These are phyloP conservation scores for Falco novaeseelandiae DNA, from an alignment of 2,797 vertebrate species.

Conservation along the genomic window DNA sequence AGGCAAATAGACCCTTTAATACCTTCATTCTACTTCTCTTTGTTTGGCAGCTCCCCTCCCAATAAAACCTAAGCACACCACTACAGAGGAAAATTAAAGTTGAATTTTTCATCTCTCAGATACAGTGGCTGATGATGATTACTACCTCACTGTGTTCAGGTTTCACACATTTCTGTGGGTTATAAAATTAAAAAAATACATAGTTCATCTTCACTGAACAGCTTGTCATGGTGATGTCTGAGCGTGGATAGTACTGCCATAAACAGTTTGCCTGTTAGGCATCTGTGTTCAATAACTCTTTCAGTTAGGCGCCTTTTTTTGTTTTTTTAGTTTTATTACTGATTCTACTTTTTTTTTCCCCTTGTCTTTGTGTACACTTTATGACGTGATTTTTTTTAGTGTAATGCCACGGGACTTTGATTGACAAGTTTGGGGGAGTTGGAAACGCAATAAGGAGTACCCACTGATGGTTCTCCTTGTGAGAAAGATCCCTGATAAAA, in stretches of 20 bases:
- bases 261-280: background rate
- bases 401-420: background rate
- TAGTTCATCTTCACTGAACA: background rate
- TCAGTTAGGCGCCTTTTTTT: background rate
- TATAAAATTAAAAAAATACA: slow-evolving; percentile 3
- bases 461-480: background rate
- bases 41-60: slow-evolving; percentile 31
- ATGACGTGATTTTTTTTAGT: background rate
- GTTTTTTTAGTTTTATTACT: background rate
- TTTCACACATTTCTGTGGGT: slow-evolving; percentile 41
- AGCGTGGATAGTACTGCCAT: background rate
- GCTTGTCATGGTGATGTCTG: background rate
- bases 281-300: background rate
- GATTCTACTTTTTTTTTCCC: background rate
- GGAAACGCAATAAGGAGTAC: background rate
- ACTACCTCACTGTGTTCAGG: slow-evolving; percentile 27
- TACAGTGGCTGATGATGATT: slow-evolving; percentile 39
- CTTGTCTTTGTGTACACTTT: background rate
- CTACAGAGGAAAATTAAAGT: slow-evolving; percentile 42
- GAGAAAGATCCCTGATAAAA: slow-evolving; percentile 47
- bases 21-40: slow-evolving; percentile 39
- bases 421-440: background rate
- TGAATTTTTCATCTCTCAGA: slow-evolving; percentile 58
- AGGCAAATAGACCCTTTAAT: slow-evolving; percentile 32
- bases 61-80: background rate